Evolutionary conservation across 2,888 invertebrate genomes (phyloP).

Genomic region (Torymus tubicola): DNA sequence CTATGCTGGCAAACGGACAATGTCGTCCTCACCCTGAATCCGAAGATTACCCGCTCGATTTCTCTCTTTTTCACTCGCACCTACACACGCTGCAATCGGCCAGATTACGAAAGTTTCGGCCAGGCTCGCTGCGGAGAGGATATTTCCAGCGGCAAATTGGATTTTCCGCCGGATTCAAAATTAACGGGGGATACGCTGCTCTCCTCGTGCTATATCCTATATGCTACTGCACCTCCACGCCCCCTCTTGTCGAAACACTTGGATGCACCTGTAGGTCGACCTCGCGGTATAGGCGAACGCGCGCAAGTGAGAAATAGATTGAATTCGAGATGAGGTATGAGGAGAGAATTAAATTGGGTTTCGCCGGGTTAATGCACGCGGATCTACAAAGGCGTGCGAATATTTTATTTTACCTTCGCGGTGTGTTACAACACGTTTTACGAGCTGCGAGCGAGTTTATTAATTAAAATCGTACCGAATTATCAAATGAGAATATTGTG

Average conservation of each 20-base stretch:
- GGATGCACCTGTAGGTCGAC: not conserved
- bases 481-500: too few species aligned
- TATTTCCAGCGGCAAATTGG: conserved; percentile 6
- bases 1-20: too few species aligned
- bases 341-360: not conserved
- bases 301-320: not conserved
- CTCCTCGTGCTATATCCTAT: too few species aligned
- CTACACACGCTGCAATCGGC: conserved; percentile 9
- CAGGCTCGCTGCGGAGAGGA: not conserved
- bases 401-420: too few species aligned
- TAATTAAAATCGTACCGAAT: too few species aligned
- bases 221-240: too few species aligned
- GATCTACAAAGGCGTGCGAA: too few species aligned
- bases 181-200: not conserved
- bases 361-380: not conserved
- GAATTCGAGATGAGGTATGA: not conserved
- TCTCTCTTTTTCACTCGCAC: not conserved
- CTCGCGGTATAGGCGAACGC: not conserved
- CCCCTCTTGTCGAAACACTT: not conserved
- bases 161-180: conserved; percentile 21
- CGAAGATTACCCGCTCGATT: conserved; percentile 11
- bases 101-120: conserved; percentile 17
- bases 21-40: conserved; percentile 4
- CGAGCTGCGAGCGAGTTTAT: too few species aligned
- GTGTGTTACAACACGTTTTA: too few species aligned